Evolutionary conservation across 2,113 vertebrate species (phyloP).

Genomic region (Potamarius usumacintae): DNA sequence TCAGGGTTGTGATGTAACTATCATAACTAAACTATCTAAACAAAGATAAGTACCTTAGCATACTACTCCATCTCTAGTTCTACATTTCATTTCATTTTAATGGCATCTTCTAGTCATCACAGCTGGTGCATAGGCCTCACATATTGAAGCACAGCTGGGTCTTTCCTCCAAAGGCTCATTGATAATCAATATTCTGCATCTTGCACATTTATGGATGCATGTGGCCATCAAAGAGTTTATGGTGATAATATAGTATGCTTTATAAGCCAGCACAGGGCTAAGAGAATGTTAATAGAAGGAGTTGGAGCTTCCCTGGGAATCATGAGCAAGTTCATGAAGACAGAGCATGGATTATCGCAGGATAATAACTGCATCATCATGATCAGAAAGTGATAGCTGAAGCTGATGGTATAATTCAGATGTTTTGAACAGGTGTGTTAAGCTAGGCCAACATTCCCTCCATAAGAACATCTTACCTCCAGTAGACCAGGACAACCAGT

Average conservation of each 20-base stretch:
- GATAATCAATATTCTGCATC: background rate
- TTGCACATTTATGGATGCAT: slow-evolving; percentile 40
- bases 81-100: slow-evolving; percentile 55
- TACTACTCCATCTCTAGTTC: background rate
- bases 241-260: background rate
- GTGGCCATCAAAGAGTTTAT: slow-evolving; percentile 45
- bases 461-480: slow-evolving; percentile 83
- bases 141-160: slow-evolving; percentile 72
- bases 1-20: background rate
- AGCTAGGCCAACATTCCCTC: background rate
- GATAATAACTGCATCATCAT: background rate
- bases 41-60: background rate
- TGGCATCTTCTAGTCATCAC: slow-evolving; percentile 58
- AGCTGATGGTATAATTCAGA: background rate
- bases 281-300: slow-evolving; percentile 26
- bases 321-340: slow-evolving; percentile 22
- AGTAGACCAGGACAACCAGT: slow-evolving; percentile 93
- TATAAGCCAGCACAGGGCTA: background rate
- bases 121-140: slow-evolving; percentile 61
- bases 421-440: background rate
- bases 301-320: slow-evolving; percentile 1
- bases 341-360: background rate
- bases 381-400: background rate
- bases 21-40: background rate
- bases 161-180: slow-evolving; percentile 47